Percentiles rank a stretch among this genome's conserved stretches.
These are phyloP conservation scores for Mionectes olivaceus DNA, from an alignment of 2,797 vertebrate genomes.

Conservation along the genomic window DNA sequence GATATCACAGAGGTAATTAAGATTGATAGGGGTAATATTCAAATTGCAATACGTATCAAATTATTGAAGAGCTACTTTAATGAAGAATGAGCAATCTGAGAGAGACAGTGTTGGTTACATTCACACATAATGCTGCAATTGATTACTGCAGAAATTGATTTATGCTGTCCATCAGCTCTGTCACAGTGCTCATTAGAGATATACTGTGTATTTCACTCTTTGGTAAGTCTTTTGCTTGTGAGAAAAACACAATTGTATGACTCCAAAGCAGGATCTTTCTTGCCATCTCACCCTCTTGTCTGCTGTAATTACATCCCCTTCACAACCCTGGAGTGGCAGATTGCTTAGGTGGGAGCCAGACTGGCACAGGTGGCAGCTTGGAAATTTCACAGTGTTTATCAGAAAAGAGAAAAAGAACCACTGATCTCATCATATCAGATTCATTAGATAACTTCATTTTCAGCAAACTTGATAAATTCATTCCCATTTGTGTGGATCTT, in stretches of 20 bases:
- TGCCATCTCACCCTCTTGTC: not conserved
- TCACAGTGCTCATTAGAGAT: not conserved
- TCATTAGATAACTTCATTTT: not conserved
- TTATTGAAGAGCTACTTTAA: not conserved
- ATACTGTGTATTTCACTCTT: not conserved
- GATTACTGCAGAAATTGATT: not conserved
- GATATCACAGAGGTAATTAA: not conserved
- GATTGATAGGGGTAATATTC: not conserved
- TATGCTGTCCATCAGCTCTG: not conserved
- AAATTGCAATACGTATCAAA: not conserved
- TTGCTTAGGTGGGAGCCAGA: conserved; percentile 29
- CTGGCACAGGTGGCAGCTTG: conserved; percentile 16
- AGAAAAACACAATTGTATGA: not conserved
- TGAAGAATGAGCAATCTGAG: not conserved
- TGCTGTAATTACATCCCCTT: not conserved
- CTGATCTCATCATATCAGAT: not conserved
- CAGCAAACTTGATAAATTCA: not conserved
- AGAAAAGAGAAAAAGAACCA: conserved; percentile 39
- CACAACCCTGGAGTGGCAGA: not conserved
- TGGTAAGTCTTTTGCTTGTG: not conserved
- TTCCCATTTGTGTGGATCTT: not conserved
- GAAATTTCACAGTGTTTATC: conserved; percentile 50
- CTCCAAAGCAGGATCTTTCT: not conserved
- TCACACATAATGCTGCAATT: not conserved
- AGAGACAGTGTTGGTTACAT: not conserved